Conservation (phyloP, 2,888 invertebrate species). For the Prosapia bicincta region DNA sequence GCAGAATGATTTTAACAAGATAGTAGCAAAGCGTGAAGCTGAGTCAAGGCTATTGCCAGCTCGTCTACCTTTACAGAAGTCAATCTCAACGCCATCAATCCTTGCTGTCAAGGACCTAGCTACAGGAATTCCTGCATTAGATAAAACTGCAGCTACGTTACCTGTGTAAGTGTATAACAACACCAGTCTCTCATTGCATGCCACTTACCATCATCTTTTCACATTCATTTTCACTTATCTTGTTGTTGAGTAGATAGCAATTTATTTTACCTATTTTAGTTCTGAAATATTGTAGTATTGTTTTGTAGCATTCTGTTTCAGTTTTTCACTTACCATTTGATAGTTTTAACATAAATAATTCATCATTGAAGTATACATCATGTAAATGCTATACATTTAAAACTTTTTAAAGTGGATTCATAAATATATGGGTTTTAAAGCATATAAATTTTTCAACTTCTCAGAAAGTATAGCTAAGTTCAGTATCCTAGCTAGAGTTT, state of each 20-base stretch:
- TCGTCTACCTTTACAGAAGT: slow-evolving; percentile 80
- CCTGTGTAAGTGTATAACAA: slow-evolving; percentile 61
- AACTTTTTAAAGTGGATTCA: too few species aligned
- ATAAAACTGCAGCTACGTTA: slow-evolving; percentile 52
- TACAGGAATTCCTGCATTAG: slow-evolving; percentile 52
- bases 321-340: too few species aligned
- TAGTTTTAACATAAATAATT: too few species aligned
- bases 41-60: slow-evolving; percentile 56
- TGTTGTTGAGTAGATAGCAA: neutral
- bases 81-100: slow-evolving; percentile 86
- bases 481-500: too few species aligned
- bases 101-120: slow-evolving; percentile 64
- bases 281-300: neutral
- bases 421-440: too few species aligned
- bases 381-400: too few species aligned
- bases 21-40: slow-evolving; percentile 58
- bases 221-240: neutral
- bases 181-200: slow-evolving; percentile 11
- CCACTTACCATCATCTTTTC: neutral
- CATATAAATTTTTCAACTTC: too few species aligned
- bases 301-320: neutral
- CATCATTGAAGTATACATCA: too few species aligned
- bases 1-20: slow-evolving; percentile 71
- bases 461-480: too few species aligned
- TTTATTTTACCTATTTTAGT: neutral